phyloP scores from a whole-genome alignment of 2,888 invertebrate species.

The Helleia helle region DNA sequence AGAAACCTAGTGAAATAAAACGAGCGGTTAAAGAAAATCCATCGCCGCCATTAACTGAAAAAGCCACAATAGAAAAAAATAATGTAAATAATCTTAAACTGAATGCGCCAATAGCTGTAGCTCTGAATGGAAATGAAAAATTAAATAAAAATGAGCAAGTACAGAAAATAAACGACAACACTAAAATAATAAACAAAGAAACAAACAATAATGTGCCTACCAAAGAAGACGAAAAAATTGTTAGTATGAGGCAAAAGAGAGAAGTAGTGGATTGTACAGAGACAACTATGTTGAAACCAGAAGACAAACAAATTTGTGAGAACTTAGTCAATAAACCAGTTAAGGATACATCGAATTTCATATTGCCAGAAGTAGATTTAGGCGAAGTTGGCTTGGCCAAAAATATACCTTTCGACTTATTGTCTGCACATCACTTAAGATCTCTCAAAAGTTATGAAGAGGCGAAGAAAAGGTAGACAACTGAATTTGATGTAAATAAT shows the following conservation, averaged over 20 bases:
- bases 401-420: constrained; percentile 32
- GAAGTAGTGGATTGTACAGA: constrained; percentile 49
- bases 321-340: constrained; percentile 25
- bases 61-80: no score
- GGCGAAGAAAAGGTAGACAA: constrained; percentile 27
- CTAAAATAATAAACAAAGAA: not conserved
- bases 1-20: not conserved
- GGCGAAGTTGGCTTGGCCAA: constrained; percentile 34
- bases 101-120: constrained; percentile 41
- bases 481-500: not conserved
- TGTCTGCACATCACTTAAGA: constrained; percentile 40
- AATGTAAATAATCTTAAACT: no score
- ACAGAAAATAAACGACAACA: not conserved
- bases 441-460: constrained; percentile 48
- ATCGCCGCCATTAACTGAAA: not conserved
- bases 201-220: constrained; percentile 16
- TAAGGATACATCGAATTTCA: constrained; percentile 21
- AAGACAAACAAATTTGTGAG: constrained; percentile 45
- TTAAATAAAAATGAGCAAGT: constrained; percentile 11
- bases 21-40: not conserved
- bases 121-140: constrained; percentile 29
- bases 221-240: constrained; percentile 2
- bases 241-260: constrained; percentile 30
- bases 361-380: constrained; percentile 37
- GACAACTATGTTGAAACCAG: constrained; percentile 31